Conservation (phyloP, 2,888 invertebrate genomes). For the Drosophila atripex region DNA sequence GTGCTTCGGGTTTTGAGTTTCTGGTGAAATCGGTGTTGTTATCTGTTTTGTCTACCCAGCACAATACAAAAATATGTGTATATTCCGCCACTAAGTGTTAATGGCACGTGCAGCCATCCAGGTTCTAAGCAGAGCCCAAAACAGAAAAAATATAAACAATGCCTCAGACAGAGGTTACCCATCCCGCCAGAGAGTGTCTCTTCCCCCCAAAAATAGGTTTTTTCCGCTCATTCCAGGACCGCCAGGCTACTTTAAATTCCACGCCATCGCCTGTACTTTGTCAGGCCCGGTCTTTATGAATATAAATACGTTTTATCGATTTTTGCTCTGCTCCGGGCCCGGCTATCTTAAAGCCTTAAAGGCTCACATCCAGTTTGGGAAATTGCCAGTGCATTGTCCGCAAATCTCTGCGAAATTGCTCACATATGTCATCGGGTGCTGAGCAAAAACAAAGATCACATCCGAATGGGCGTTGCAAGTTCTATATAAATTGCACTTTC, state of each 20-base stretch:
- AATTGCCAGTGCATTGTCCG: slow-evolving; percentile 56
- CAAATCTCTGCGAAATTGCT: slow-evolving; percentile 79
- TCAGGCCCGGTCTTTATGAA: slow-evolving; percentile 71
- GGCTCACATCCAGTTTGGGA: slow-evolving; percentile 11
- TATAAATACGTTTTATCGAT: slow-evolving; percentile 74
- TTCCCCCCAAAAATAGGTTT: slow-evolving; percentile 1
- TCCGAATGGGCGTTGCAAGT: slow-evolving; percentile 52
- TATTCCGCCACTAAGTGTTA: slow-evolving; percentile 70
- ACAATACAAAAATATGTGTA: slow-evolving; percentile 27
- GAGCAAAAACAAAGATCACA: slow-evolving; percentile 55
- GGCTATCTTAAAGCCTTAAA: slow-evolving; percentile 53
- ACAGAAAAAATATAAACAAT: slow-evolving; percentile 42
- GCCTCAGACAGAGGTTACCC: slow-evolving; percentile 37
- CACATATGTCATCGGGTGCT: slow-evolving; percentile 73
- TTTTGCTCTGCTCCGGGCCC: slow-evolving; percentile 46
- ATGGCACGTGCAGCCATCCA: slow-evolving; percentile 74
- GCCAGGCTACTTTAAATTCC: slow-evolving; percentile 75
- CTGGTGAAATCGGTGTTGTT: slow-evolving; percentile 66
- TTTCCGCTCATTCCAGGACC: slow-evolving; percentile 29
- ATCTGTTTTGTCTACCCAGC: slow-evolving; percentile 47
- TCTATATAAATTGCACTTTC: slow-evolving; percentile 61
- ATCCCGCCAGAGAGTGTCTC: slow-evolving; percentile 10
- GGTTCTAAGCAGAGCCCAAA: slow-evolving; percentile 22
- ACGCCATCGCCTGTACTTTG: slow-evolving; percentile 56
- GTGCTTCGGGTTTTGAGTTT: slow-evolving; percentile 54